Evolutionary conservation across 2,113 vertebrate genomes (phyloP), one percentile per base, ranked within the genome.

Genomic region (Pheucticus melanocephalus): DNA sequence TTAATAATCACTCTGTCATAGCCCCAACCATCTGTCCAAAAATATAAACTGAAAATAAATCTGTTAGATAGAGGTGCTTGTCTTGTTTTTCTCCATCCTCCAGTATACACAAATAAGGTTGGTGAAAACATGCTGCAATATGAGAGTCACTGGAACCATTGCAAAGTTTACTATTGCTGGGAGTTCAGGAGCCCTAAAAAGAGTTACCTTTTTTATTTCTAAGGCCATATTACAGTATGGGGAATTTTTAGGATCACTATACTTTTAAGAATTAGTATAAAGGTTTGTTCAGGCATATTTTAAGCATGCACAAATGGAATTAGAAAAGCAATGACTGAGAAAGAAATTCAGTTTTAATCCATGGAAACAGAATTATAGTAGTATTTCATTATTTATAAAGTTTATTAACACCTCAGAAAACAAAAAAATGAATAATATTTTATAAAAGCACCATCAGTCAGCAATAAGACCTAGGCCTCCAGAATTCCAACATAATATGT

Each of bases 21-120:
- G 39, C 3, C 42, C 76, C 14, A 78, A 22, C 11, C 14, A 78
- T 65, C 78, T 65, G 19, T 57, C 35, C 27, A 12, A 44, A 48
- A 10, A 27, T 22, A n/a, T 28, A 42, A 56, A 82, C 7, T 48
- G 33, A 21, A 59, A 78, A 54, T 27, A 57, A 81, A 81, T 65
- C 30, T 80, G 3, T 5, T 65, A 31, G 17, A 44, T 33, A 54
- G 27, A 18, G 6, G 9, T 50, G 7, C 6, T 81, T 0, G 0
- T 9, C n/a, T 69, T 40, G 5, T 13, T 65, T 78, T 75, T 9
- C 33, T 90, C 37, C 22, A 42, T 71, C 23, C 16, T 79, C 28
- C 30, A 45, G 20, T 14, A 40, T 30, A 40, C 11, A 11, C 5
- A 65, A 60, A 84, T 10, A 19, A 56, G 3, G 14, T 12, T 14